These are phyloP conservation scores for Macquaria australasica DNA, from an alignment of 2,113 vertebrate species.

Conservation along the genomic window DNA sequence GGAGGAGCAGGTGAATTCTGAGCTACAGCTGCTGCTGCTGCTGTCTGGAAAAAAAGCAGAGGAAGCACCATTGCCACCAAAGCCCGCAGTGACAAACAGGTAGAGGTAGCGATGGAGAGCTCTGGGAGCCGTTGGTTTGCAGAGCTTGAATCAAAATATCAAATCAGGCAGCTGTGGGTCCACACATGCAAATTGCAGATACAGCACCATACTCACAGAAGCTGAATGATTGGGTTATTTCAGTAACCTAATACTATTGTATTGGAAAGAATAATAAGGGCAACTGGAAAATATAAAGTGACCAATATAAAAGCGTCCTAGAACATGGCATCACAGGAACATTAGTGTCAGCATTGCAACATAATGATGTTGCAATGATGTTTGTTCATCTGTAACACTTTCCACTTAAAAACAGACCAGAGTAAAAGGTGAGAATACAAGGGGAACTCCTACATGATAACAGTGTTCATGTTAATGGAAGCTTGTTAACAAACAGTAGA, in stretches of 20 bases:
- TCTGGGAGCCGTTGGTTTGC: neutral
- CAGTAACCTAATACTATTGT: neutral
- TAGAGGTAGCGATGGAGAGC: neutral
- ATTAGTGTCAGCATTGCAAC: neutral
- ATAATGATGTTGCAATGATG: neutral
- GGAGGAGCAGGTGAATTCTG: conserved; percentile 90
- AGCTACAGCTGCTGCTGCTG: conserved; percentile 84
- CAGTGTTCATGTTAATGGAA: neutral
- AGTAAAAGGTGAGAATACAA: conserved; percentile 14
- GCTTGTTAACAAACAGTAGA: neutral
- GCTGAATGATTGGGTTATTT: neutral
- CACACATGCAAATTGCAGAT: neutral
- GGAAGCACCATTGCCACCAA: conserved; percentile 61
- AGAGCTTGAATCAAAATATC: neutral
- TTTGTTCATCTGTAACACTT: neutral
- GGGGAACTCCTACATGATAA: conserved; percentile 60
- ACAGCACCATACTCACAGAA: conserved; percentile 8
- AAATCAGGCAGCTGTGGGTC: neutral
- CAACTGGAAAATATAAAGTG: neutral
- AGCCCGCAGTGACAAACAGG: conserved; percentile 10
- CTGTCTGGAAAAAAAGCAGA: conserved; percentile 91
- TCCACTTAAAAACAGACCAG: neutral
- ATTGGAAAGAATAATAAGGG: neutral
- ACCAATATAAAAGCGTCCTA: neutral
- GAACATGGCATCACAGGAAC: neutral